Conservation (phyloP, 2,888 invertebrate genomes). For the Catotricha subobsoleta region DNA sequence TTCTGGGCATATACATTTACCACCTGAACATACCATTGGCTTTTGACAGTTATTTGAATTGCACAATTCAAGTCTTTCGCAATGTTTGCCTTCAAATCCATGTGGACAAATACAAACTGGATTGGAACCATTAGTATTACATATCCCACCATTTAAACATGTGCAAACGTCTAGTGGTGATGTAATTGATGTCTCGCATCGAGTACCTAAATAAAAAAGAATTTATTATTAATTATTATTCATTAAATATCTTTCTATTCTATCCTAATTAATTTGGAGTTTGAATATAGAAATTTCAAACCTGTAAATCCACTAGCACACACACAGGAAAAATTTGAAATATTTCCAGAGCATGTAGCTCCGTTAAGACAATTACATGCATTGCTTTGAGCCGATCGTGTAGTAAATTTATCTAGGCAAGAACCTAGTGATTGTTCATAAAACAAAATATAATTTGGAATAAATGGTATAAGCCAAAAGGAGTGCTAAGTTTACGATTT, state of each 20-base stretch:
- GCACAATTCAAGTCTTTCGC: slow-evolving; percentile 25
- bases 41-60: slow-evolving; percentile 23
- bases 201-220: no score
- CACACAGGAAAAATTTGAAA: slow-evolving; percentile 48
- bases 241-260: no score
- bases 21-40: slow-evolving; percentile 25
- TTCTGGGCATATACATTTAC: slow-evolving; percentile 26
- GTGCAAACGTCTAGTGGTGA: slow-evolving; percentile 19
- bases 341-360: slow-evolving; percentile 48
- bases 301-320: slow-evolving; percentile 54
- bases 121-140: slow-evolving; percentile 24
- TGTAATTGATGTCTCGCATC: slow-evolving; percentile 21
- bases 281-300: no score
- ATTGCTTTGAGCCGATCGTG: slow-evolving; percentile 26
- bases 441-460: no score
- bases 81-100: slow-evolving; percentile 25
- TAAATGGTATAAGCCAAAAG: no score
- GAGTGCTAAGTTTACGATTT: slow-evolving; percentile 12
- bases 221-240: no score
- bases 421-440: no score
- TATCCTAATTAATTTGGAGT: no score
- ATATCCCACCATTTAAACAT: slow-evolving; percentile 28
- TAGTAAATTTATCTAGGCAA: no score
- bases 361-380: slow-evolving; percentile 46
- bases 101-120: slow-evolving; percentile 25